Evolutionary conservation across 2,888 invertebrate genomes (phyloP).

Genomic region (Hypena proboscidalis): DNA sequence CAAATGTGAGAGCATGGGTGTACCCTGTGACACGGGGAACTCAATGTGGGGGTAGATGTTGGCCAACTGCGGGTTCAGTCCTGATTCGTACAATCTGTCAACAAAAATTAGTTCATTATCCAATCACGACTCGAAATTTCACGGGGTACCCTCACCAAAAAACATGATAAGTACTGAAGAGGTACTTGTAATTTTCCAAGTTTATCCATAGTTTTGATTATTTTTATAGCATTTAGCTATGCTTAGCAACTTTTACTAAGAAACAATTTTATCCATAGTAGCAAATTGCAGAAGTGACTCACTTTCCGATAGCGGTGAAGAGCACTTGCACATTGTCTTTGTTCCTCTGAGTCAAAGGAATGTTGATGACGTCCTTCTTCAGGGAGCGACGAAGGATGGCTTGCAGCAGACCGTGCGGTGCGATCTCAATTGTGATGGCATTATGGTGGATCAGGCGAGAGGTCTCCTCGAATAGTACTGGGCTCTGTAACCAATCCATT

Average conservation of each 20-base stretch:
- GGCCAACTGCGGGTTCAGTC: conserved; percentile 90
- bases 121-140: no score
- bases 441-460: conserved; percentile 91
- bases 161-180: no score
- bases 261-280: not conserved
- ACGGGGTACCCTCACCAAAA: no score
- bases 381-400: conserved; percentile 93
- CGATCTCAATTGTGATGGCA: conserved; percentile 94
- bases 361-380: conserved; percentile 88
- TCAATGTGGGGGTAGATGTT: conserved; percentile 90
- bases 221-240: no score
- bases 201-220: no score
- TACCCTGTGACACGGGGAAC: conserved; percentile 94
- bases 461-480: conserved; percentile 93
- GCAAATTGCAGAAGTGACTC: conserved; percentile 50
- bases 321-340: conserved; percentile 87
- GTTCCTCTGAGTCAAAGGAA: conserved; percentile 90
- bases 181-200: no score
- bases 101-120: conserved; percentile 14
- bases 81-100: conserved; percentile 90
- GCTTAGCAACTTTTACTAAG: no score
- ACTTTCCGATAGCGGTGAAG: conserved; percentile 88
- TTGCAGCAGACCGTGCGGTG: conserved; percentile 95
- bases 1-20: conserved; percentile 92
- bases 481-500: conserved; percentile 73